Evolutionary conservation across 2,888 invertebrate genomes (phyloP).

Genomic region (Notodonta ziczac): DNA sequence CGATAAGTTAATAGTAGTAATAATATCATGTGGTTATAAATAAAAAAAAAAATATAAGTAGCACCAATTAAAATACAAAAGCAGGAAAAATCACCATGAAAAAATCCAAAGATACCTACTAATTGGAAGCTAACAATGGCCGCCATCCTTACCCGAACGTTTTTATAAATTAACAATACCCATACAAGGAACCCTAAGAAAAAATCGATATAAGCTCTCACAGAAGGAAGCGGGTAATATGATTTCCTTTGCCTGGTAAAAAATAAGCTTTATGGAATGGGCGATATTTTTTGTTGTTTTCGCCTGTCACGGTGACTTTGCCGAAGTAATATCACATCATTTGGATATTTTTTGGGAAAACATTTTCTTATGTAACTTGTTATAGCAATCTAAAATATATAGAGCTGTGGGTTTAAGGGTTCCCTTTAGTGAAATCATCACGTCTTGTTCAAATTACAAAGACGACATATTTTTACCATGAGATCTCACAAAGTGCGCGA

Average conservation of each 20-base stretch:
- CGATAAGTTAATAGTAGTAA: too few relatives aligned
- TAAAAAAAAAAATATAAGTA: neutral
- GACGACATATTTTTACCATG: too few relatives aligned
- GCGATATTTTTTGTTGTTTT: slow-evolving; percentile 22
- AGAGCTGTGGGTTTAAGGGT: neutral
- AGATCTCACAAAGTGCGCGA: too few relatives aligned
- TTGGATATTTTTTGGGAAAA: slow-evolving; percentile 14
- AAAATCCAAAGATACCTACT: slow-evolving; percentile 24
- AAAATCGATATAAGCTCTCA: slow-evolving; percentile 57
- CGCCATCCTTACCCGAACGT: slow-evolving; percentile 16
- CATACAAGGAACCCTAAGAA: slow-evolving; percentile 39
- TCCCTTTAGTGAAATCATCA: slow-evolving; percentile 21
- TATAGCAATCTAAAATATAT: too few relatives aligned
- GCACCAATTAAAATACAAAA: neutral
- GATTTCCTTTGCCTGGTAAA: slow-evolving; percentile 35
- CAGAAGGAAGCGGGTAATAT: slow-evolving; percentile 38
- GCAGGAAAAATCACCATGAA: slow-evolving; percentile 7
- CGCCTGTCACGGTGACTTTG: slow-evolving; percentile 23
- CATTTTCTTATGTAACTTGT: slow-evolving; percentile 13
- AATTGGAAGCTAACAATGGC: slow-evolving; percentile 39
- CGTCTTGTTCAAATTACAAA: neutral
- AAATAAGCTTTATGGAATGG: slow-evolving; percentile 36
- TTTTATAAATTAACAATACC: slow-evolving; percentile 47
- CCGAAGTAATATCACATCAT: slow-evolving; percentile 15
- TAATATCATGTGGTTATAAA: neutral